Percentiles rank a stretch among this genome's conserved stretches.
Evolutionary conservation across 2,797 vertebrate genomes (phyloP).

Genomic region (Sebastes umbrosus): DNA sequence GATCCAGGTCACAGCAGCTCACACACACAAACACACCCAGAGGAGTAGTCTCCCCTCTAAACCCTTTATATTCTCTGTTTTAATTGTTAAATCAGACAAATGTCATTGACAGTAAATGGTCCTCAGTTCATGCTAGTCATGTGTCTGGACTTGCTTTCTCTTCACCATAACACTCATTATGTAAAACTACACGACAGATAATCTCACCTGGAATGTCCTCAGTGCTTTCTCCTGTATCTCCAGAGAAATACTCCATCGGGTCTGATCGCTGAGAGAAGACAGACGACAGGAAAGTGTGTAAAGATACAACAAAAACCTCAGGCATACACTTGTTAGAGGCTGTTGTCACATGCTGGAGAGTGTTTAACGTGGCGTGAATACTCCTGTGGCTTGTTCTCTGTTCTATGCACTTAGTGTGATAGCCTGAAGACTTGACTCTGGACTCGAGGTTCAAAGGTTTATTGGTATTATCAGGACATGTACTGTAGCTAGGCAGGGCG

Average conservation of each 20-base stretch:
- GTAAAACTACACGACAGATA: background rate
- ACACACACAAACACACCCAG: background rate
- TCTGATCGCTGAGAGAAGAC: conserved; percentile 38
- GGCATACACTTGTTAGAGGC: background rate
- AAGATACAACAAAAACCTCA: background rate
- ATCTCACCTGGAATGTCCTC: conserved; percentile 88
- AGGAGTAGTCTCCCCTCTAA: background rate
- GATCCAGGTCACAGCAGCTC: conserved; percentile 39
- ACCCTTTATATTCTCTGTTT: background rate
- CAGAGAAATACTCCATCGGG: conserved; percentile 85
- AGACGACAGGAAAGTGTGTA: background rate
- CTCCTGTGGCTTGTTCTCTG: background rate
- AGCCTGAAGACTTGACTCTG: conserved; percentile 26
- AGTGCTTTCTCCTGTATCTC: conserved; percentile 82
- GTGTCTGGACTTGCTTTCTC: background rate
- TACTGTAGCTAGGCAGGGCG: conserved; percentile 6
- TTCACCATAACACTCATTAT: background rate
- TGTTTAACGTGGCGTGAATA: background rate
- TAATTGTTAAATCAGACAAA: background rate
- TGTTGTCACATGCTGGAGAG: background rate
- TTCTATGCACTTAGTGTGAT: conserved; percentile 15
- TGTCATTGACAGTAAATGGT: background rate
- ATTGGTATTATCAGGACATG: conserved; percentile 53
- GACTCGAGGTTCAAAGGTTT: conserved; percentile 77
- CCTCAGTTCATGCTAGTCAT: background rate